Evolutionary conservation across 2,797 vertebrate species (phyloP).

Genomic region (Mionectes olivaceus): DNA sequence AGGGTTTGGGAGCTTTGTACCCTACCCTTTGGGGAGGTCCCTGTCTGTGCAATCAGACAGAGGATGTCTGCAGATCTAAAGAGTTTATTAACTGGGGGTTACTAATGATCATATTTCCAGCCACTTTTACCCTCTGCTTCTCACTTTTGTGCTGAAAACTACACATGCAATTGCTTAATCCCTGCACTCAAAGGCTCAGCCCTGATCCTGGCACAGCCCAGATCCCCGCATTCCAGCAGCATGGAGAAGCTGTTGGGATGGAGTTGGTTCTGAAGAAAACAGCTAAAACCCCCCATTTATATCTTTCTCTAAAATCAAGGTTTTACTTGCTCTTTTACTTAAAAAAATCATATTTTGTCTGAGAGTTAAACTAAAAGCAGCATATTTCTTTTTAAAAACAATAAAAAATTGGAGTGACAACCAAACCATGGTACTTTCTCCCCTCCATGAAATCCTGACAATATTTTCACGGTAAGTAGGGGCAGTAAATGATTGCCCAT

Average conservation of each 20-base stretch:
- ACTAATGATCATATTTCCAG: not conserved
- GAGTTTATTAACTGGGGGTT: not conserved
- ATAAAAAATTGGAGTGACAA: not conserved
- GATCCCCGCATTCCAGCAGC: not conserved
- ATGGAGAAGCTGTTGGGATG: not conserved
- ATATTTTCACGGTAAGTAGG: not conserved
- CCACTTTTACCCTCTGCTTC: not conserved
- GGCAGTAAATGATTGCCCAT: not conserved
- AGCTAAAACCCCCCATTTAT: not conserved
- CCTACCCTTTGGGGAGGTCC: not conserved
- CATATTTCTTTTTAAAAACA: not conserved
- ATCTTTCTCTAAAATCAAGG: not conserved
- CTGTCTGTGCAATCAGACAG: not conserved
- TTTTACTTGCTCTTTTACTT: not conserved
- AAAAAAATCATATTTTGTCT: not conserved
- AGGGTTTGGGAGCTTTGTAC: not conserved
- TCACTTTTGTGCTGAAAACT: not conserved
- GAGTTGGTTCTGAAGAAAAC: not conserved
- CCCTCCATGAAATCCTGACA: not conserved
- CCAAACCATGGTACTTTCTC: fast-evolving
- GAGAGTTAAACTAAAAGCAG: not conserved
- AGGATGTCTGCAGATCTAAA: not conserved
- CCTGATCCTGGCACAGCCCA: not conserved
- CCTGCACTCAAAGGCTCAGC: not conserved
- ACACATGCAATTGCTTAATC: not conserved